Conservation (phyloP, 2,113 vertebrate genomes). For the Mirza zaza region DNA sequence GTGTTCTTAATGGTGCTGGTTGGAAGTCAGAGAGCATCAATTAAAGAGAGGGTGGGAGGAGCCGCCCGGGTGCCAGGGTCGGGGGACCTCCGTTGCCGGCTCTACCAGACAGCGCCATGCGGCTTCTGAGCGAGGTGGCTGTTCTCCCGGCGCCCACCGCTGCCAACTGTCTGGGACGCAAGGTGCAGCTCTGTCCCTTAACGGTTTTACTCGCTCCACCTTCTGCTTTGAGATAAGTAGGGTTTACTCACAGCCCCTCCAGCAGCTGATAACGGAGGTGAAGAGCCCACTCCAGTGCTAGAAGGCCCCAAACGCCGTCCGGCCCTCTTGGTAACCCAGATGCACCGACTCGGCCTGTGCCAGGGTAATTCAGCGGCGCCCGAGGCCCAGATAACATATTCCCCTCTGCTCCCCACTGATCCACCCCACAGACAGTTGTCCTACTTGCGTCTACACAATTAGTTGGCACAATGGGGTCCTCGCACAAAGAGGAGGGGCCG, state of each 20-base stretch:
- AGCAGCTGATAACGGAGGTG: background rate
- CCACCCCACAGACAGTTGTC: constrained; percentile 62
- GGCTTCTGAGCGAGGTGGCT: background rate
- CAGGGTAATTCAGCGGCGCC: background rate
- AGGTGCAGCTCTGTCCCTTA: background rate
- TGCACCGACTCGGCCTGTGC: background rate
- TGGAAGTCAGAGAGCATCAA: constrained; percentile 25
- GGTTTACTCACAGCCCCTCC: background rate
- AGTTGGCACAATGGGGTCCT: constrained; percentile 66
- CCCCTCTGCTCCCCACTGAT: constrained; percentile 34
- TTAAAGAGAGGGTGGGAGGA: background rate
- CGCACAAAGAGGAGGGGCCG: background rate
- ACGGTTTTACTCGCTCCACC: background rate
- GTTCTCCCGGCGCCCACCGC: background rate
- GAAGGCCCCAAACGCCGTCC: background rate
- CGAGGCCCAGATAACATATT: background rate
- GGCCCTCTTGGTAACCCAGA: background rate
- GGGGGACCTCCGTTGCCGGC: background rate
- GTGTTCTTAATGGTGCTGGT: constrained; percentile 57
- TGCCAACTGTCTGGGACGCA: background rate
- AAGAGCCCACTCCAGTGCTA: background rate
- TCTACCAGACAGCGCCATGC: background rate
- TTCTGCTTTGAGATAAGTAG: constrained; percentile 14
- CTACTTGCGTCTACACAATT: constrained; percentile 66
- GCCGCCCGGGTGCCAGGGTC: background rate